Evolutionary conservation across 92 coral and sea anemone species (phyloP).

Genomic region (Phenganax subtilis): DNA sequence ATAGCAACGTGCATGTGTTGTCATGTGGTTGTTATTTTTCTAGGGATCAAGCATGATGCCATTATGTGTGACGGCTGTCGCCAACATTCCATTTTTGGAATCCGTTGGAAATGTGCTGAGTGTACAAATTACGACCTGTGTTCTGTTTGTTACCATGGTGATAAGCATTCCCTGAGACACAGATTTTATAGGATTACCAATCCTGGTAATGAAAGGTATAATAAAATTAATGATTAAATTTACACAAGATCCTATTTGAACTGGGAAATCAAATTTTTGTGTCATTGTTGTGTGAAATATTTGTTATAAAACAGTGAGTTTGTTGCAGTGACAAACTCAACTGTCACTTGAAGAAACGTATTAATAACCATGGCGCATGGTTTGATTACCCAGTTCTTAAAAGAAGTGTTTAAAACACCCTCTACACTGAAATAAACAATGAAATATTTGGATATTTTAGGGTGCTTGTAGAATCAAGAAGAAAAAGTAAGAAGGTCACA

Average conservation of each 20-base stretch:
- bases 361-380: neutral
- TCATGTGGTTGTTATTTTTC: neutral
- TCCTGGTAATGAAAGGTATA: conserved; percentile 77
- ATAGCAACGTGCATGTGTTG: neutral
- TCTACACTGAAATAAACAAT: too few relatives aligned
- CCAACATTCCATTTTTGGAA: conserved; percentile 90
- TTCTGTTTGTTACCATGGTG: conserved; percentile 90
- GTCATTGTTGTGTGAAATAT: too few relatives aligned
- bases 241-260: too few relatives aligned
- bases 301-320: too few relatives aligned
- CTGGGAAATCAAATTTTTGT: too few relatives aligned
- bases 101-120: conserved; percentile 97
- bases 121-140: conserved; percentile 89
- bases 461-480: conserved; percentile 78
- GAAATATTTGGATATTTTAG: conserved; percentile 17
- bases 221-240: too few relatives aligned
- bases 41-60: conserved; percentile 92
- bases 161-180: conserved; percentile 87
- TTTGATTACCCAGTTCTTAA: neutral
- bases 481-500: conserved; percentile 87
- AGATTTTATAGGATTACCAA: conserved; percentile 70
- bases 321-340: too few relatives aligned
- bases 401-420: neutral
- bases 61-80: conserved; percentile 98
- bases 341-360: neutral